A percentile compares a stretch with the other conserved stretches of the same genome.
These are phyloP conservation scores for Thecophora atra DNA, from an alignment of 2,888 invertebrate species.

Conservation along the genomic window DNA sequence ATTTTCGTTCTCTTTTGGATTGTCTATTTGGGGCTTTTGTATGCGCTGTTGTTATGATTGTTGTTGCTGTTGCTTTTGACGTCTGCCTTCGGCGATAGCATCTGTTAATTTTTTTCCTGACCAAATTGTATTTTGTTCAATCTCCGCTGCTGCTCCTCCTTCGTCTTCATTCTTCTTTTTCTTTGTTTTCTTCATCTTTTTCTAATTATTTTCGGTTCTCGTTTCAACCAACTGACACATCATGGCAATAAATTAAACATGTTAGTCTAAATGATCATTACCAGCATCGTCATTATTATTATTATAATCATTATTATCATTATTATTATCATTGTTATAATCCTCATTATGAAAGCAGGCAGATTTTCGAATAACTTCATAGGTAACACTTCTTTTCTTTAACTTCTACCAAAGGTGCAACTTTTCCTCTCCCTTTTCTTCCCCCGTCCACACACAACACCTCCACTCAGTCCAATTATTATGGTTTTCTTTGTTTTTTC, in stretches of 20 bases:
- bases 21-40: conserved; percentile 22
- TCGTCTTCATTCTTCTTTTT: background rate
- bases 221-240: background rate
- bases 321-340: no score
- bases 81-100: conserved; percentile 31
- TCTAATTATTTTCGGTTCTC: background rate
- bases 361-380: no score
- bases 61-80: conserved; percentile 30
- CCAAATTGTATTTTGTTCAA: background rate
- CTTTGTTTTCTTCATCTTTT: no score
- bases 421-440: background rate
- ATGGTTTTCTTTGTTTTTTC: no score
- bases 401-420: background rate
- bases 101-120: conserved; percentile 31
- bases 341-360: no score
- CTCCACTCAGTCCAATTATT: no score
- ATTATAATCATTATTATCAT: no score
- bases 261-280: background rate
- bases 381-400: no score
- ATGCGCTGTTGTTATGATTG: conserved; percentile 4
- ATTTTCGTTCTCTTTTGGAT: background rate
- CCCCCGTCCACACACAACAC: background rate
- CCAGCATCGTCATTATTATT: background rate
- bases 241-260: conserved; percentile 15
- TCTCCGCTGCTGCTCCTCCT: background rate